Base-by-base conservation (phyloP, 2,888 invertebrate species). In the Mantis religiosa region DNA sequence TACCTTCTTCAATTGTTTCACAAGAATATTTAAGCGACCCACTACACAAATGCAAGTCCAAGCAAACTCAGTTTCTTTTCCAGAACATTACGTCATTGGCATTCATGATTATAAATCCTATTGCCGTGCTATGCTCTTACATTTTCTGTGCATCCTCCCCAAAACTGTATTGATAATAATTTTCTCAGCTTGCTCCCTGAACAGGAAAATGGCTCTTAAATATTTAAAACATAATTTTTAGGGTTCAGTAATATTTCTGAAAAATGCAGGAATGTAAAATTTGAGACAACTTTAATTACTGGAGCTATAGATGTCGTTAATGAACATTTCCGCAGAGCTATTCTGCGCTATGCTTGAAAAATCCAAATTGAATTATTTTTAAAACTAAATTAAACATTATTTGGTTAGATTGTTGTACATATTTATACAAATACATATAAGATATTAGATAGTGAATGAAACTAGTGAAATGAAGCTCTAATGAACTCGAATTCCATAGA, bases 61-160 rank as follows among this genome's bases (percentile, higher is more conserved):
- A 28, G 20, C 30, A 2, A 28, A 28, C 4, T 25, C n/a, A n/a
- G n/a, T n/a, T n/a, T n/a, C n/a, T n/a, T 84, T 54, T 85, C 41
- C 47, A 85, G n/a, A 4, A 41, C 41, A 85, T 85, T 85, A 85
- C 85, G 85, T 85, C 85, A 85, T 47, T 85, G 85, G 54, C 85
- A 85, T 85, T 47, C 54, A 12, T 85, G 85, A 85, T 30, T 4
- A 85, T 85, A 30, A 20, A 84, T 25, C 41, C 47, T 1, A 47
- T 25, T 2, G 27, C 85, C 27, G 14, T n/a, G 54, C 28, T 12
- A 8, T 1, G 25, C 41, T 41, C 41, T 41, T 41, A 9, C 41
- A 2, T 41, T 41, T 8, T 27, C 9, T 47, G 54, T n/a, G 3
- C n/a, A 54, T 47, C 15, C 84, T 25, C 84, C 30, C 30, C 84